phyloP scores from a whole-genome alignment of 1,140 invertebrate species.

The Diorhabda elongata region DNA sequence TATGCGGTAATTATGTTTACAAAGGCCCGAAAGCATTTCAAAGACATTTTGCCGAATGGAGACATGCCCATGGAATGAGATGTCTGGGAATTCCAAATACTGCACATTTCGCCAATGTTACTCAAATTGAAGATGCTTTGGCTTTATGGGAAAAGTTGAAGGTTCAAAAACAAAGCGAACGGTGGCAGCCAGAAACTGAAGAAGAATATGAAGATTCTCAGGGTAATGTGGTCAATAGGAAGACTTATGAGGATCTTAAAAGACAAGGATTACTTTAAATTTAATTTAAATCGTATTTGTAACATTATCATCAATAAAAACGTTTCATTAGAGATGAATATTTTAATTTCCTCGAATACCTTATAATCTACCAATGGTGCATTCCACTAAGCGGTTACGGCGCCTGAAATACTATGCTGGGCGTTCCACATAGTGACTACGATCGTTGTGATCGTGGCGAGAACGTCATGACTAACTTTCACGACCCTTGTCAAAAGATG shows the following conservation, averaged over 20 bases:
- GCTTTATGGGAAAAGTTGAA: slow-evolving; percentile 97
- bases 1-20: slow-evolving; percentile 99
- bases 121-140: slow-evolving; percentile 97
- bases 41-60: slow-evolving; percentile 98
- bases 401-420: too few species aligned
- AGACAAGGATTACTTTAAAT: slow-evolving; percentile 89
- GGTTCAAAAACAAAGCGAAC: slow-evolving; percentile 87
- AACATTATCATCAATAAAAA: background rate
- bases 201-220: slow-evolving; percentile 99
- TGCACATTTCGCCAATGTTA: slow-evolving; percentile 99
- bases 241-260: slow-evolving; percentile 98
- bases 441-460: too few species aligned
- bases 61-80: slow-evolving; percentile 98
- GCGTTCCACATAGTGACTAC: too few species aligned
- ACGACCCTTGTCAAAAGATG: too few species aligned
- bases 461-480: too few species aligned
- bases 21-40: slow-evolving; percentile 99
- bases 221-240: slow-evolving; percentile 98
- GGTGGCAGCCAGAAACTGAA: slow-evolving; percentile 94
- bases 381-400: too few species aligned
- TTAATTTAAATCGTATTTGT: too few species aligned
- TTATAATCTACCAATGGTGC: too few species aligned
- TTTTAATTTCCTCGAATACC: background rate
- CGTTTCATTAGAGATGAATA: background rate
- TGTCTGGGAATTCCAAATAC: slow-evolving; percentile 99